Base-by-base conservation (phyloP, 1,140 invertebrate species). In the Pararge aegeria region DNA sequence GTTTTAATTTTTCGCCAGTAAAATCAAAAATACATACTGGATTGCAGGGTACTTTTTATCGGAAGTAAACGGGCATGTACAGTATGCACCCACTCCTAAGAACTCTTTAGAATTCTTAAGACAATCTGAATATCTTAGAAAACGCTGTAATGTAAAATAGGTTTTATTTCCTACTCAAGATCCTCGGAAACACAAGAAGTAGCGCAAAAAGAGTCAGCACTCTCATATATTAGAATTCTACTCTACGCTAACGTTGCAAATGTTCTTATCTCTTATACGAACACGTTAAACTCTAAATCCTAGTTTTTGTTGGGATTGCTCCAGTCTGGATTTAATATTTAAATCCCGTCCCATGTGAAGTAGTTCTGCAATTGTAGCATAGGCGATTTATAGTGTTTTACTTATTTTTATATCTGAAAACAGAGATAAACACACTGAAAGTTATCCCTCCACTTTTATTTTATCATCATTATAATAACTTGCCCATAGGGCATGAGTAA, bases 221-320 rank as follows among this genome's bases (percentile, higher is more conserved):
- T 46, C 20, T 46, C 42, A 46, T 46, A 46, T 46, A 46, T 46
- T 46, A 46, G 42, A 46, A 20, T 46, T 46, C 42, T 20, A 46
- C 42, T 46, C 42, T 20, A 20, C 42, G 42, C 42, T 20, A 46
- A 46, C 42, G 42, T 46, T 15, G 42, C 18, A 46, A 46, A 46
- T 46, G 42, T 46, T 46, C 42, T 46, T 46, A 46, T 46, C 42
- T 46, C 13, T 19, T 20, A 46, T 46, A 46, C 42, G 42, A 46
- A 46, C 42, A 46, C 10, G 42, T 46, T 20, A 15, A 20, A 46
- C 42, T 46, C 19, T 19, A 46, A 46, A 46, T 20, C 42, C 18
- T 10, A n/a, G 18, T 46, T 46, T 46, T 46, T 20, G 42, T 46
- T 20, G 19, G 42, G 18, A 46, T 19, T 16, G 16, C 38, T 16